Base-by-base conservation (phyloP, 2,888 invertebrate genomes). In the Xestia sexstrigata region DNA sequence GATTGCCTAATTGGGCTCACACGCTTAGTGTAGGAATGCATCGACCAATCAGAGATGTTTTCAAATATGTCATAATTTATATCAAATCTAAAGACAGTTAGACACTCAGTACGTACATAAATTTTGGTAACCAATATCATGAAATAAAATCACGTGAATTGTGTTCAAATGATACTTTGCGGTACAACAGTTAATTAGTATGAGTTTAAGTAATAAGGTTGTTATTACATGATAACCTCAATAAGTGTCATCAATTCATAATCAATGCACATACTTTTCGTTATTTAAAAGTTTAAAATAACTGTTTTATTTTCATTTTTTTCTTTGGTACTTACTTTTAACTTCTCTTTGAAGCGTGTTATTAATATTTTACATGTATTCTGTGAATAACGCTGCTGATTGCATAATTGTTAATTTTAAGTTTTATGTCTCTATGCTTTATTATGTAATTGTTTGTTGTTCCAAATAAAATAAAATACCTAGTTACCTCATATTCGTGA, bases 1-100 rank as follows among this genome's bases (percentile, higher is more conserved):
- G 76, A 70, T 66, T 66, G 74, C 73, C 78, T 86, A 69, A 88
- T 86, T 74, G 78, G 74, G n/a, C 74, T 79, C 86, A 79, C 85
- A 79, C 76, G 65, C 69, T 77, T 55, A 60, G 30, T 63, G 55
- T 26, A 71, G 76, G 69, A 87, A 87, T 85, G 85, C 62, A 70
- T 58, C 13, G 71, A 49, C 74, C 76, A 78, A 76, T 78, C 74
- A 76, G 63, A 60, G 39, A 77, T 62, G 58, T 71, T 65, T 75
- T 73, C 60, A 74, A 75, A 63, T 72, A 72, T 62, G n/a, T 62
- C 55, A 76, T 74, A 23, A 74, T 39, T 70, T 55, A 55, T 52
- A 52, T 55, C 9, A 70, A 49, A 77, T 62, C 20, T 39, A 23
- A 52, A 55, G 30, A 78, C 39, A 60, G 42, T 23, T 60, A 62